A percentile compares a stretch with the other conserved stretches of the same genome.
Conservation (phyloP, 2,888 invertebrate genomes). For the Macropis europaea region DNA sequence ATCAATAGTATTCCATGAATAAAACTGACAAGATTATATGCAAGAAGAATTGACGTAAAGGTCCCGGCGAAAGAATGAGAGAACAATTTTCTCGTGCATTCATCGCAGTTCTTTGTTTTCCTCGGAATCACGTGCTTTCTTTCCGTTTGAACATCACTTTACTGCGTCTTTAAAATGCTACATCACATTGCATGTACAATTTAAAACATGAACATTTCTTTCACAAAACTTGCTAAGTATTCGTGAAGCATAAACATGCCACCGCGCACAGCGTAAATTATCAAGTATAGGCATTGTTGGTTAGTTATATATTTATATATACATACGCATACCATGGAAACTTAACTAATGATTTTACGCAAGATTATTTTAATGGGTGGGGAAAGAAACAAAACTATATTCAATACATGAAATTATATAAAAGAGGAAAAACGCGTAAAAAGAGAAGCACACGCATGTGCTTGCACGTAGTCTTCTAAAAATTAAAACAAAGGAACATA, state of each 20-base stretch:
- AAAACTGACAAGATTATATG: slow-evolving; percentile 18
- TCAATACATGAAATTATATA: too few species aligned
- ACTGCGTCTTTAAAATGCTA: slow-evolving; percentile 14
- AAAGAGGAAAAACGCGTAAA: too few species aligned
- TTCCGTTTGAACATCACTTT: slow-evolving; percentile 9
- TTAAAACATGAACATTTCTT: slow-evolving; percentile 8
- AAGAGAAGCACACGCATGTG: too few species aligned
- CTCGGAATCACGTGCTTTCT: background rate
- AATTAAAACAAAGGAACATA: too few species aligned
- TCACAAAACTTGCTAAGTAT: background rate
- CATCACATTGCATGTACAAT: slow-evolving; percentile 26
- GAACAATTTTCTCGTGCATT: background rate
- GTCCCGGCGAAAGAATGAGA: background rate
- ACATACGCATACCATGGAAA: too few species aligned
- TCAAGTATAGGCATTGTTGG: too few species aligned
- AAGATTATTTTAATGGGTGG: too few species aligned
- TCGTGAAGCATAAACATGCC: background rate
- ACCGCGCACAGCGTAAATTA: slow-evolving; percentile 1
- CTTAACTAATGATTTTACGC: too few species aligned
- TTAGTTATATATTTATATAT: too few species aligned
- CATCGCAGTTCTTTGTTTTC: slow-evolving; percentile 6
- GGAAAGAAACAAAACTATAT: too few species aligned
- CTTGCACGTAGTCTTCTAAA: too few species aligned
- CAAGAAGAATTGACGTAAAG: background rate
- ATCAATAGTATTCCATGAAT: slow-evolving; percentile 31